Percentiles rank a stretch among this genome's conserved stretches.
Conservation (phyloP, 2,888 invertebrate genomes). For the Tricholauxania praeusta region DNA sequence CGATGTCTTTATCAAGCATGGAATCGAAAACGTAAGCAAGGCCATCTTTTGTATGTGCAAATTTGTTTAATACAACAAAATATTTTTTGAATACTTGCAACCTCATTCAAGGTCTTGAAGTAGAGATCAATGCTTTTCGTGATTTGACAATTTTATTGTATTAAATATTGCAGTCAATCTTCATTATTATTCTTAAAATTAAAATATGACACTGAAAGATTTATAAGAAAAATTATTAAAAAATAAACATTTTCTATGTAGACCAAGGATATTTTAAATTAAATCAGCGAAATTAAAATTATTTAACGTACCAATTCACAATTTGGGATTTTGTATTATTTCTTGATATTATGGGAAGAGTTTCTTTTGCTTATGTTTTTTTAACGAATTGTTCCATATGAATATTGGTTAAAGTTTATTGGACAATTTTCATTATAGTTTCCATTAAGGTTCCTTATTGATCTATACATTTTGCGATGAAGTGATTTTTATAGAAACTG, state of each 20-base stretch:
- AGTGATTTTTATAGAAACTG: too few species aligned
- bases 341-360: too few species aligned
- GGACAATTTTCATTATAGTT: too few species aligned
- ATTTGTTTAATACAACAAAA: neutral
- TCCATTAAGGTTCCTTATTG: too few species aligned
- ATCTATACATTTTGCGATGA: too few species aligned
- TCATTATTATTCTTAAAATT: neutral
- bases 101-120: conserved; percentile 49
- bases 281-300: neutral
- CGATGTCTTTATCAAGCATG: neutral
- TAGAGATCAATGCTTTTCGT: conserved; percentile 54
- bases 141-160: neutral
- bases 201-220: neutral
- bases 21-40: neutral
- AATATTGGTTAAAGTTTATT: too few species aligned
- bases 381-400: too few species aligned
- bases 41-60: neutral
- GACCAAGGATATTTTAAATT: neutral
- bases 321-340: too few species aligned
- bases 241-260: too few species aligned
- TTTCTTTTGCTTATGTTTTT: too few species aligned
- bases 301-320: too few species aligned
- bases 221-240: too few species aligned
- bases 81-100: neutral
- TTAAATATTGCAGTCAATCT: neutral